phyloP scores from a whole-genome alignment of 2,888 invertebrate genomes.

The Acleris cristana region DNA sequence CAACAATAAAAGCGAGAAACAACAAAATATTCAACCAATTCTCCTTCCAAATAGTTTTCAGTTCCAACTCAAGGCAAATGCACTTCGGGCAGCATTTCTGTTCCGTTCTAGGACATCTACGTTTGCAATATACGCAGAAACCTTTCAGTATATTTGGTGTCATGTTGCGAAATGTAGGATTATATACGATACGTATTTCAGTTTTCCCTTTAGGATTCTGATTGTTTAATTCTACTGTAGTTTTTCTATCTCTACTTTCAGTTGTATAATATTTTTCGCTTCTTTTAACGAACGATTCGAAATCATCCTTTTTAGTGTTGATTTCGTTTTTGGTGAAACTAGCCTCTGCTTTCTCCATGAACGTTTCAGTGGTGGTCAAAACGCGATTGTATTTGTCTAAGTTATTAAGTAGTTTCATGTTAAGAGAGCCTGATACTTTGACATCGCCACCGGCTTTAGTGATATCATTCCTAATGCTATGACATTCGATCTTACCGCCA shows the following conservation, averaged over 20 bases:
- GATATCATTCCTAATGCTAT: slow-evolving; percentile 73
- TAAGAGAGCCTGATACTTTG: slow-evolving; percentile 69
- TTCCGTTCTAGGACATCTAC: slow-evolving; percentile 66
- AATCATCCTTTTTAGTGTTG: slow-evolving; percentile 62
- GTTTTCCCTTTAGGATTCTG: slow-evolving; percentile 60
- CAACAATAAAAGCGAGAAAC: slow-evolving; percentile 64
- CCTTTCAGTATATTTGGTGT: slow-evolving; percentile 54
- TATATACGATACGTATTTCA: slow-evolving; percentile 76
- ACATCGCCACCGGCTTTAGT: slow-evolving; percentile 68
- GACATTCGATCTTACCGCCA: slow-evolving; percentile 72
- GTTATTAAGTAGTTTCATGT: slow-evolving; percentile 71
- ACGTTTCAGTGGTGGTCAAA: slow-evolving; percentile 72
- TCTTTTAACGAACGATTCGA: slow-evolving; percentile 75
- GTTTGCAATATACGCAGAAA: slow-evolving; percentile 65
- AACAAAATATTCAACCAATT: slow-evolving; percentile 75
- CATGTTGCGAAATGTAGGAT: slow-evolving; percentile 71
- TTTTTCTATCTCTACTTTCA: slow-evolving; percentile 62
- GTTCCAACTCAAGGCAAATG: slow-evolving; percentile 65
- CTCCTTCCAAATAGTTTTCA: slow-evolving; percentile 67
- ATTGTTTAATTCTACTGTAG: slow-evolving; percentile 61
- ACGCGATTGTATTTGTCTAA: slow-evolving; percentile 73
- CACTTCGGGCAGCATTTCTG: slow-evolving; percentile 70
- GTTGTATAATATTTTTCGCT: slow-evolving; percentile 76
- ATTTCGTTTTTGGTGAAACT: slow-evolving; percentile 72
- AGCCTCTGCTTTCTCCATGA: slow-evolving; percentile 67